Conservation (phyloP, 2,113 vertebrate species). For the Xiphophorus maculatus region DNA sequence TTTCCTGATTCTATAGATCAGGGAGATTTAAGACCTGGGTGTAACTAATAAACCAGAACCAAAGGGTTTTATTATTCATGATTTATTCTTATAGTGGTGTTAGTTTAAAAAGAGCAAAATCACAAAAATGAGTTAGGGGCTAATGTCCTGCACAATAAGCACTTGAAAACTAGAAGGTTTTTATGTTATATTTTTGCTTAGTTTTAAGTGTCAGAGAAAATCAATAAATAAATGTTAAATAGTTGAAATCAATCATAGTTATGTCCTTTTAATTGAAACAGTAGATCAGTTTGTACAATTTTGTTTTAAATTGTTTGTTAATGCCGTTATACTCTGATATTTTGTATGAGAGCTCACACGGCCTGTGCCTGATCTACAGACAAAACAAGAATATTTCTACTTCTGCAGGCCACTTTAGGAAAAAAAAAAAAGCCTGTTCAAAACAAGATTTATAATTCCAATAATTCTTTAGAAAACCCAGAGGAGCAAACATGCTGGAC, state of each 20-base stretch:
- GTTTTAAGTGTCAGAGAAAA: background rate
- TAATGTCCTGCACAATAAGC: no score
- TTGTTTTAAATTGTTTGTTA: background rate
- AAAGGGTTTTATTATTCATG: no score
- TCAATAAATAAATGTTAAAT: background rate
- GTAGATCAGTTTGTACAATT: background rate
- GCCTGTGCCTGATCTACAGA: background rate
- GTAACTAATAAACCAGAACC: no score
- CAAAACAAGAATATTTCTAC: background rate
- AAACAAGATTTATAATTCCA: slow-evolving; percentile 19
- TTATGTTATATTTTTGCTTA: background rate
- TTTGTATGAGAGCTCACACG: background rate
- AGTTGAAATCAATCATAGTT: background rate
- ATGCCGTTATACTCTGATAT: background rate
- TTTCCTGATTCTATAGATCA: background rate
- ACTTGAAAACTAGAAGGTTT: no score
- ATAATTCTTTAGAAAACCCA: slow-evolving; percentile 13
- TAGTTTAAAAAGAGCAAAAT: background rate
- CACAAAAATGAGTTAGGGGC: background rate
- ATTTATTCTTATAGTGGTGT: no score
- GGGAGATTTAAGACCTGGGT: background rate
- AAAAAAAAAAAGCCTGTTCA: slow-evolving; percentile 13
- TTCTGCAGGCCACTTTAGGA: background rate
- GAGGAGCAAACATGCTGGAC: background rate
- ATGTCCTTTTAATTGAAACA: no score